Percentiles rank a stretch among this genome's conserved stretches.
Conservation (phyloP, 2,113 vertebrate genomes). For the Zingel zingel region DNA sequence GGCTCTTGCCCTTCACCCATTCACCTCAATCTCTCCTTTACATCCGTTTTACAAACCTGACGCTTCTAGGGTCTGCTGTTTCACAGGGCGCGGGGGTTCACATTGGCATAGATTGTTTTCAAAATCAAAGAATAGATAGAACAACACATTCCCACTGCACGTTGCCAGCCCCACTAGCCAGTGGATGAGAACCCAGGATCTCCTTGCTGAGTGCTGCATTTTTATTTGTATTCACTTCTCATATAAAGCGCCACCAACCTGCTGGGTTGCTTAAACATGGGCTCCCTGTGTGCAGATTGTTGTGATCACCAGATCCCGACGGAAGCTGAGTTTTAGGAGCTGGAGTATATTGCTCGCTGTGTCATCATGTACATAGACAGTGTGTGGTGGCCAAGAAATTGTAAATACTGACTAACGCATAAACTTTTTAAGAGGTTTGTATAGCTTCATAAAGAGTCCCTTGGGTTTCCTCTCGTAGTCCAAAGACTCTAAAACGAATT, state of each 20-base stretch:
- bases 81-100: background rate
- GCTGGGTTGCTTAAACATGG: too few relatives aligned
- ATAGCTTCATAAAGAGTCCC: background rate
- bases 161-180: background rate
- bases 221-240: too few relatives aligned
- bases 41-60: conserved; percentile 42
- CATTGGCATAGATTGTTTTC: background rate
- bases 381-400: background rate
- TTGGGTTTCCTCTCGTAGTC: background rate
- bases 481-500: background rate
- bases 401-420: background rate
- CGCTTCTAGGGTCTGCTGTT: conserved; percentile 25
- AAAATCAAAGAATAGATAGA: background rate
- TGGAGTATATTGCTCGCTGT: too few relatives aligned
- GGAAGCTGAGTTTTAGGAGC: too few relatives aligned
- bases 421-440: background rate
- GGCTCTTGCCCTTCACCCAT: conserved; percentile 38
- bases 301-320: too few relatives aligned
- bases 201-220: too few relatives aligned
- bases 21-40: conserved; percentile 45
- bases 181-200: too few relatives aligned
- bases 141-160: background rate
- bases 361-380: too few relatives aligned
- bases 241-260: too few relatives aligned
- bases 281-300: too few relatives aligned